phyloP scores from a whole-genome alignment of 2,888 invertebrate species.

The Pristionchus japonicus region DNA sequence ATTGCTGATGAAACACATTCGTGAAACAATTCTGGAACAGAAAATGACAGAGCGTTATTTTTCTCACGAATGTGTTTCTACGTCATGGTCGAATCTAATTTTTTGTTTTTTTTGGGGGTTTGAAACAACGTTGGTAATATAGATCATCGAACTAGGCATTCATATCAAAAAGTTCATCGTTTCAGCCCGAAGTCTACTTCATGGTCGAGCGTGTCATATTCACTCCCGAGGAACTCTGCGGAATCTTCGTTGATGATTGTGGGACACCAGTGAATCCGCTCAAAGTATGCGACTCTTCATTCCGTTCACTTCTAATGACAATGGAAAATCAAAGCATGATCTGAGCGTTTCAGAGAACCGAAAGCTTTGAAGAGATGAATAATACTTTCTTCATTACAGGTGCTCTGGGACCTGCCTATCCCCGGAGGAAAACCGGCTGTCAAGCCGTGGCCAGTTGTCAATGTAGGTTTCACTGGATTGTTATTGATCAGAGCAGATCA shows the following conservation, averaged over 20 bases:
- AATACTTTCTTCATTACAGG: conserved; percentile 47
- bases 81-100: no score
- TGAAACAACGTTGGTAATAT: no score
- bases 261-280: conserved; percentile 40
- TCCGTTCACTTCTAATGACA: background rate
- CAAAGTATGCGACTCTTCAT: background rate
- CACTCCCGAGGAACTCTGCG: conserved; percentile 65
- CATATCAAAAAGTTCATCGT: no score
- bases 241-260: conserved; percentile 56
- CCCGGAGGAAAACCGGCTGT: conserved; percentile 66
- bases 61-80: no score
- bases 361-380: no score
- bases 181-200: conserved; percentile 62
- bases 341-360: no score
- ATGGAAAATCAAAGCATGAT: background rate
- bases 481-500: background rate
- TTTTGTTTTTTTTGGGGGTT: no score
- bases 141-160: no score
- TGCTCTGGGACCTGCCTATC: conserved; percentile 65
- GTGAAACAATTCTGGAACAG: background rate
- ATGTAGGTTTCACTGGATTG: conserved; percentile 46
- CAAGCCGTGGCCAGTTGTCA: conserved; percentile 63
- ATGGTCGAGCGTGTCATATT: conserved; percentile 60
- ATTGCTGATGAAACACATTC: background rate
- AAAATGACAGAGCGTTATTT: no score